Base-by-base conservation (phyloP, 2,797 vertebrate species). In the Choloepus didactylus region DNA sequence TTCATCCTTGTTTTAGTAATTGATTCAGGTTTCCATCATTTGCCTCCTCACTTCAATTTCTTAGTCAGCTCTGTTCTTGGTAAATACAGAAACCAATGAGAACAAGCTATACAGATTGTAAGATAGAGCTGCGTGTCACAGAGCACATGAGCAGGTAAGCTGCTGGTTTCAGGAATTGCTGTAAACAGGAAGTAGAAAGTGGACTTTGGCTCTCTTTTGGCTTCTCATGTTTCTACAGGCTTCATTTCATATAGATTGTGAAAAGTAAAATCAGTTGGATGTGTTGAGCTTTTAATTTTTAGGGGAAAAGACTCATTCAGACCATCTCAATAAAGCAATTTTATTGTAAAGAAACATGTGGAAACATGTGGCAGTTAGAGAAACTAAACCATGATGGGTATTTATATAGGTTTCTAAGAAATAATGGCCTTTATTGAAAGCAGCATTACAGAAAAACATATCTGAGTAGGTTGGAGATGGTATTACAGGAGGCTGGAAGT, bases 121-220 rank as follows among this genome's bases (percentile, higher is more conserved):
- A 59, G 86, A 12, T 35, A 35, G 56, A 79, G 4, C 3, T 23
- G 15, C 27, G 10, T 11, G 38, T 31, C 66, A 77, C 8, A 62
- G 69, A 80, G 73, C 3, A 7, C 14, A 1, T 21, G 29, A 18
- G 3, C 16, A 27, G 1, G 4, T 29, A 44, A 10, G 6, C 15
- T n/a, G 3, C 77, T 49, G 6, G 44, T 10, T 56, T 85, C 5
- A 18, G 21, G 3, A 90, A 46, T 23, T n/a, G n/a, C n/a, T 66
- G 5, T 70, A n/a, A n/a, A 1, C 10, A n/a, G 11, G n/a, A 59
- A 56, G 1, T 23, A 46, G 41, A 21, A 49, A 3, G 0, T 16
- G 21, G 25, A 72, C 35, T 9, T 49, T 44, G 19, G 5, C 3
- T 79, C 6, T 23, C 9, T 44, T 41, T 64, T 14, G 27, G 15